Evolutionary conservation across 2,113 vertebrate species (phyloP).

Genomic region (Himantopus leucocephalus): DNA sequence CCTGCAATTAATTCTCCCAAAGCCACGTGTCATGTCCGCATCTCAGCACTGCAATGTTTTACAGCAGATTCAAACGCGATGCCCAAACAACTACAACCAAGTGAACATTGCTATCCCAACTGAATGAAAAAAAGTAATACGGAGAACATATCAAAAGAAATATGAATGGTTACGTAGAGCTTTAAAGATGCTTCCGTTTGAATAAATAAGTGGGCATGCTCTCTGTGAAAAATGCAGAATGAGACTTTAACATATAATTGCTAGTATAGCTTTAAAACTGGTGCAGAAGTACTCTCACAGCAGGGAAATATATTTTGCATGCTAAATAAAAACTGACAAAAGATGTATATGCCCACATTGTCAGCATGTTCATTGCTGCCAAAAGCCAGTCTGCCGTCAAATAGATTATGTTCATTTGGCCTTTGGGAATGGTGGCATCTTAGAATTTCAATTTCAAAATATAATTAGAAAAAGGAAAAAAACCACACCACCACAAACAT

Average conservation of each 20-base stretch:
- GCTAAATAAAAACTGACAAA: constrained; percentile 44
- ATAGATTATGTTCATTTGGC: constrained; percentile 39
- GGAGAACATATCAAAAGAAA: not conserved
- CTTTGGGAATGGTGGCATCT: constrained; percentile 20
- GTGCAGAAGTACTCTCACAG: not conserved
- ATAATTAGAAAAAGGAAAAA: not conserved
- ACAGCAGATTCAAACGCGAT: not conserved
- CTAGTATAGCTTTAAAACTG: not conserved
- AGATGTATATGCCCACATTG: not conserved
- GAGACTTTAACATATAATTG: not conserved
- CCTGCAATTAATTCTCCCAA: not conserved
- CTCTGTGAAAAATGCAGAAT: not conserved
- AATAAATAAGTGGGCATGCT: not conserved
- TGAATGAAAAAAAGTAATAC: not conserved
- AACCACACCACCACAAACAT: not conserved
- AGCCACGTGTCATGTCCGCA: rapidly evolving
- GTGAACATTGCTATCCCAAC: not conserved
- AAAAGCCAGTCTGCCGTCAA: constrained; percentile 11
- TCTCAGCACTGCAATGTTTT: not conserved
- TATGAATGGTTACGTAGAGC: not conserved
- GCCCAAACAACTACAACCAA: not conserved
- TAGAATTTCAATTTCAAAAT: constrained; percentile 38
- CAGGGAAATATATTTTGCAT: constrained; percentile 15
- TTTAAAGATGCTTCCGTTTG: not conserved
- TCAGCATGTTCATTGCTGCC: constrained; percentile 4